These are phyloP conservation scores for Mionectes macconnelli DNA, from an alignment of 2,113 vertebrate genomes.

Conservation along the genomic window DNA sequence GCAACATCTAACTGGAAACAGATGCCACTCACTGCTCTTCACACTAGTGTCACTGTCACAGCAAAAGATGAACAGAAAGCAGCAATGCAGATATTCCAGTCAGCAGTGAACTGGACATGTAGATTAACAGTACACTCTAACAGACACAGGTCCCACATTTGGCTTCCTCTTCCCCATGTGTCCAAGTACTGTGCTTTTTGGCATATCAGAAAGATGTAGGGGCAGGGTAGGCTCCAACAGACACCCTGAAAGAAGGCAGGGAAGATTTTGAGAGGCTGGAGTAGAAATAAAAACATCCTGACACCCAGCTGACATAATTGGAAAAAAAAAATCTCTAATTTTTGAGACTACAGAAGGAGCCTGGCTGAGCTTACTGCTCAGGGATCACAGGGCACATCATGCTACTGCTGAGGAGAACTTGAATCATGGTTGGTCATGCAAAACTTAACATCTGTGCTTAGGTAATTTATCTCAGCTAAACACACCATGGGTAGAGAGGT, in stretches of 20 bases:
- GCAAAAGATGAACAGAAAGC: not conserved
- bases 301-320: not conserved
- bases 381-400: not conserved
- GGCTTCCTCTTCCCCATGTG: not conserved
- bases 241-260: not conserved
- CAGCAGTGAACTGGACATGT: not conserved
- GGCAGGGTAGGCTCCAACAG: not conserved
- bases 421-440: rapidly evolving
- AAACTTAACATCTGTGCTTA: not conserved
- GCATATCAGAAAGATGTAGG: not conserved
- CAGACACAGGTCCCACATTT: not conserved
- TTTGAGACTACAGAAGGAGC: not conserved
- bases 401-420: not conserved
- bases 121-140: not conserved
- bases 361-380: not conserved
- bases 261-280: not conserved
- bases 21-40: not conserved
- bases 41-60: not conserved
- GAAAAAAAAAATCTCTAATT: too few species aligned
- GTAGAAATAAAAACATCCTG: not conserved
- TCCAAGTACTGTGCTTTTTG: not conserved
- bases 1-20: not conserved
- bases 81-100: not conserved
- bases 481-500: not conserved
- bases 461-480: not conserved